Conservation (phyloP, 1,140 invertebrate genomes). For the Drosophila tropicalis region DNA sequence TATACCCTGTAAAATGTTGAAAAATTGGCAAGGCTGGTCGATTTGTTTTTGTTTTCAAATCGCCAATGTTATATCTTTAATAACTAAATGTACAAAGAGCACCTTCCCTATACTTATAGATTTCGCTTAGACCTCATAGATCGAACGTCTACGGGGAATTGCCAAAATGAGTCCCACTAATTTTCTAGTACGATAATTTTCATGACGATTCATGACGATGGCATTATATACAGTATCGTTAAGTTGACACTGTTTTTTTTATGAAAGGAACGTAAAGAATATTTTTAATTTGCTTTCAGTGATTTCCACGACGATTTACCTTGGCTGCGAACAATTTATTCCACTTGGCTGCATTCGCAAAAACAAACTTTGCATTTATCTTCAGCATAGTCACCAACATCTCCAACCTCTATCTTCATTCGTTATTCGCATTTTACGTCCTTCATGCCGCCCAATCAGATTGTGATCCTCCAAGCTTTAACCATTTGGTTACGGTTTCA, state of each 20-base stretch:
- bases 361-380: conserved; percentile 74
- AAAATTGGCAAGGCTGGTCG: background rate
- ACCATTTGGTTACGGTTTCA: conserved; percentile 50
- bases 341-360: conserved; percentile 74
- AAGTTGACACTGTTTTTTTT: conserved; percentile 11
- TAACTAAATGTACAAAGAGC: too few relatives aligned
- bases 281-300: conserved; percentile 78
- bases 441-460: too few relatives aligned
- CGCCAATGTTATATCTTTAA: too few relatives aligned
- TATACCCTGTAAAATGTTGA: background rate
- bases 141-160: too few relatives aligned
- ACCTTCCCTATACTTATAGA: too few relatives aligned
- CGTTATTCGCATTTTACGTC: too few relatives aligned
- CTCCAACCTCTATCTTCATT: conserved; percentile 4
- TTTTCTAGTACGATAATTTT: too few relatives aligned
- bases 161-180: too few relatives aligned
- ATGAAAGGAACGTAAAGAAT: background rate
- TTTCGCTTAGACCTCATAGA: too few relatives aligned
- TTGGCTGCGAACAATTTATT: conserved; percentile 77
- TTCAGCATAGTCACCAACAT: conserved; percentile 29
- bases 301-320: conserved; percentile 78
- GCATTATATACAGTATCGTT: background rate
- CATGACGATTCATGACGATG: too few relatives aligned
- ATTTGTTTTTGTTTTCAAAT: background rate
- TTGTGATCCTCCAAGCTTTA: conserved; percentile 14